phyloP scores from a whole-genome alignment of 2,888 invertebrate genomes.

The Cheilosia soror region DNA sequence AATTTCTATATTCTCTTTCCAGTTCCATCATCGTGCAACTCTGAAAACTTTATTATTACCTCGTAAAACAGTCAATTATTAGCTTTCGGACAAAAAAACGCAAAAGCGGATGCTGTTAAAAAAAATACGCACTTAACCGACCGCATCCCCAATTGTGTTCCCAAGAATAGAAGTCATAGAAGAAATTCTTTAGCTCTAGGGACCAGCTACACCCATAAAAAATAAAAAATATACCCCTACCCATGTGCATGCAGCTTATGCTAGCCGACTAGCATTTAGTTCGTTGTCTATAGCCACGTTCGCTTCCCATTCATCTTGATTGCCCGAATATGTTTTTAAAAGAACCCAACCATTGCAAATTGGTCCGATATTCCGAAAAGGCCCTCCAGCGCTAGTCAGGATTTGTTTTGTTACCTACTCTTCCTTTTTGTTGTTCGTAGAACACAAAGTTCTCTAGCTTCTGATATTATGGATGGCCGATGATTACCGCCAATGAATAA shows the following conservation, averaged over 20 bases:
- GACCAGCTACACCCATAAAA: conserved; percentile 58
- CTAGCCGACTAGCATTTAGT: conserved; percentile 45
- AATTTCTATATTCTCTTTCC: no score
- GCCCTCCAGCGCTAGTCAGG: conserved; percentile 68
- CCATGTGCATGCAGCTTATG: not conserved
- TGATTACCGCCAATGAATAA: conserved; percentile 75
- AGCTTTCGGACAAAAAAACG: not conserved
- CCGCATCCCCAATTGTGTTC: conserved; percentile 49
- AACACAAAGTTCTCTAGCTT: conserved; percentile 68
- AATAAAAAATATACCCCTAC: conserved; percentile 46
- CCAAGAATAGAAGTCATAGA: conserved; percentile 39
- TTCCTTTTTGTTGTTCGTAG: conserved; percentile 63
- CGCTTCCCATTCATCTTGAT: conserved; percentile 71
- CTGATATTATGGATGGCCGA: conserved; percentile 75
- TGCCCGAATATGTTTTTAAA: conserved; percentile 71
- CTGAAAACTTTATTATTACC: not conserved
- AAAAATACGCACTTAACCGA: conserved; percentile 13
- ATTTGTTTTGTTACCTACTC: conserved; percentile 66
- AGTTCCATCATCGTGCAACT: not conserved
- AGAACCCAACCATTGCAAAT: conserved; percentile 70
- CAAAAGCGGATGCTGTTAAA: conserved; percentile 28
- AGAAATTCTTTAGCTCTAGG: conserved; percentile 42
- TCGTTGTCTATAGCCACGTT: conserved; percentile 37
- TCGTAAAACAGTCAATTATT: conserved; percentile 13
- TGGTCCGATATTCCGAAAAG: conserved; percentile 70